Evolutionary conservation across 2,797 vertebrate genomes (phyloP).

Genomic region (Sebastiscus albofasciatus): DNA sequence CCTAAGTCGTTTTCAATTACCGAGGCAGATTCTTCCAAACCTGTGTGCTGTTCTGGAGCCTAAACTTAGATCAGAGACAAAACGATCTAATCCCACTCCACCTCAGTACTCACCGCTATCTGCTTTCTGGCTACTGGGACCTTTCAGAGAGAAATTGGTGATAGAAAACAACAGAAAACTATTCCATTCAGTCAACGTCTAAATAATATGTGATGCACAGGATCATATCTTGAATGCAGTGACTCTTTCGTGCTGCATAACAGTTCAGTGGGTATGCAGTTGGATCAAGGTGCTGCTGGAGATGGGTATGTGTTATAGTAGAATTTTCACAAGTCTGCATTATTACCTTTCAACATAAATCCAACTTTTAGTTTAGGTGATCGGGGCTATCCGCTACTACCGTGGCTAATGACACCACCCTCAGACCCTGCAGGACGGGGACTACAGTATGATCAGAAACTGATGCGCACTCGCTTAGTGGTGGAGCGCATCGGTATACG

Average conservation of each 20-base stretch:
- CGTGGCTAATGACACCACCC: neutral
- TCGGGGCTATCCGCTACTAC: neutral
- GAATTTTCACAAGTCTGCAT: neutral
- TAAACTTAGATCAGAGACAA: neutral
- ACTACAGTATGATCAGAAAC: neutral
- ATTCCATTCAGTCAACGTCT: neutral
- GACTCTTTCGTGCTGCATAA: too few species aligned
- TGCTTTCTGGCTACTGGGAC: neutral
- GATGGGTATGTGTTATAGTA: too few species aligned
- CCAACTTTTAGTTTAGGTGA: neutral
- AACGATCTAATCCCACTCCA: neutral
- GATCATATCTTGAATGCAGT: too few species aligned
- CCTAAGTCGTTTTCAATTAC: neutral
- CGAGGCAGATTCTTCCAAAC: neutral
- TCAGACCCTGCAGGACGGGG: neutral
- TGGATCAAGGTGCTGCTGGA: too few species aligned
- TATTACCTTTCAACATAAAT: neutral
- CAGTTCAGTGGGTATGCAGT: too few species aligned
- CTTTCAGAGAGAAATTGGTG: neutral
- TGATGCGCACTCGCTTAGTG: neutral
- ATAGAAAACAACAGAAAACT: neutral
- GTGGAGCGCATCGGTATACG: neutral
- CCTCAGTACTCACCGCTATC: neutral
- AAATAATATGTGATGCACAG: too few species aligned
- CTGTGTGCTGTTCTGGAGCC: neutral